phyloP scores from a whole-genome alignment of 2,113 vertebrate genomes.

The Piaya cayana region DNA sequence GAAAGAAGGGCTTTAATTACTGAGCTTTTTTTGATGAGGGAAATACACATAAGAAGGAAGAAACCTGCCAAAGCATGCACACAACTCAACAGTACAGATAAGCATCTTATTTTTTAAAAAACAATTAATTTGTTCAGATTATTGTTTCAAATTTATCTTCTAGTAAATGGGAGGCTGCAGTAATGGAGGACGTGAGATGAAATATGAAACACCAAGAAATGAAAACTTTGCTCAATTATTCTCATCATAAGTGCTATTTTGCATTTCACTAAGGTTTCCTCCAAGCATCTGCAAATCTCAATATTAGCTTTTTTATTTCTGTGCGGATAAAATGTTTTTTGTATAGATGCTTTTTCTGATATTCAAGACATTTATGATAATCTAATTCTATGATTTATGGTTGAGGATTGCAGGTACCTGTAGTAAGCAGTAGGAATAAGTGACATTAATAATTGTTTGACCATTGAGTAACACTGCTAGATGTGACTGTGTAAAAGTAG shows the following conservation, averaged over 20 bases:
- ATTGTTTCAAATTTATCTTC: background rate
- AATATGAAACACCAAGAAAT: background rate
- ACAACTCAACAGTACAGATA: background rate
- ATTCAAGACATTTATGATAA: background rate
- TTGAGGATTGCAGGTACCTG: background rate
- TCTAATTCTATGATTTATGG: background rate
- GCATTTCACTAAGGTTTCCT: background rate
- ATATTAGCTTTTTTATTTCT: background rate
- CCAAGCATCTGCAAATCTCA: background rate
- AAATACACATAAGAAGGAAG: background rate
- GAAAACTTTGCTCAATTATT: background rate
- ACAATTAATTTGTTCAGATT: background rate
- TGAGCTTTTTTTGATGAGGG: background rate
- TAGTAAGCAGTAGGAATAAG: background rate
- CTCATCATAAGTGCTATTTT: background rate
- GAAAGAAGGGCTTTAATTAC: background rate
- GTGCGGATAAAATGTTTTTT: background rate
- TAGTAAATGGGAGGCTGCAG: background rate
- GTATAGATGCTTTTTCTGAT: background rate
- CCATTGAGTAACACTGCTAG: background rate
- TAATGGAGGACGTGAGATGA: background rate
- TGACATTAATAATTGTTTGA: background rate
- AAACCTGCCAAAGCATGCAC: background rate
- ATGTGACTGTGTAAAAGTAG: background rate
- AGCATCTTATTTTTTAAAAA: background rate